Evolutionary conservation across 2,888 invertebrate species (phyloP), one percentile per base, ranked within the genome.

Genomic region (Dromius quadrimaculatus): DNA sequence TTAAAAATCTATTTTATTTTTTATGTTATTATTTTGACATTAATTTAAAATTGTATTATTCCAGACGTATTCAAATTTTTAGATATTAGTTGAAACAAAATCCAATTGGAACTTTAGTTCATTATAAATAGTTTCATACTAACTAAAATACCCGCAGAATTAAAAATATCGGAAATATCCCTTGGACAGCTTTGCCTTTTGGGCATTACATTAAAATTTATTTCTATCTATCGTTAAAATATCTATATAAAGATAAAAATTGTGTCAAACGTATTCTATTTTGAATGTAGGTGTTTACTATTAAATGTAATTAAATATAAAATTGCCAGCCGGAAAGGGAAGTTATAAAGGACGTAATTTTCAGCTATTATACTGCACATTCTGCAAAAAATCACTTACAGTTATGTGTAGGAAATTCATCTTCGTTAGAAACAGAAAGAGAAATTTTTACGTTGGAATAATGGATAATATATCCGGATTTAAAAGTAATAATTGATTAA

Each of bases 241-340:
- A 22, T 47, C 19, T 47, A 47, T 22, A 22, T 47, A 22, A 19
- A 23, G 47, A n/a, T 47, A 19, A 20, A 54, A 45, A 28, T 32
- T 54, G 23, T 54, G 32, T 28, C 28, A 28, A 54, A 28, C 23
- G 50, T n/a, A 54, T 54, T 23, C 32, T 15, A 11, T 54, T 6
- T 15, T 13, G 28, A 54, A 54, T 54, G 50, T 54, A 54, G 50
- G 50, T 54, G 50, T 54, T 15, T 54, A 23, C 50, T 54, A 54
- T 54, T 54, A 54, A 54, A 28, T 28, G 50, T 54, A 28, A 54
- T 54, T 13, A 54, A n/a, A n/a, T n/a, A n/a, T n/a, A n/a, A 54
- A 54, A 54, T 28, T 28, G 8, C 50, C 13, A 15, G 28, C 50
- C 23, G 50, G 50, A 54, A 54, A 54, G 28, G 50, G 50, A 54